Conservation (phyloP, 1,140 invertebrate genomes). For the Conopomorpha cramerella region DNA sequence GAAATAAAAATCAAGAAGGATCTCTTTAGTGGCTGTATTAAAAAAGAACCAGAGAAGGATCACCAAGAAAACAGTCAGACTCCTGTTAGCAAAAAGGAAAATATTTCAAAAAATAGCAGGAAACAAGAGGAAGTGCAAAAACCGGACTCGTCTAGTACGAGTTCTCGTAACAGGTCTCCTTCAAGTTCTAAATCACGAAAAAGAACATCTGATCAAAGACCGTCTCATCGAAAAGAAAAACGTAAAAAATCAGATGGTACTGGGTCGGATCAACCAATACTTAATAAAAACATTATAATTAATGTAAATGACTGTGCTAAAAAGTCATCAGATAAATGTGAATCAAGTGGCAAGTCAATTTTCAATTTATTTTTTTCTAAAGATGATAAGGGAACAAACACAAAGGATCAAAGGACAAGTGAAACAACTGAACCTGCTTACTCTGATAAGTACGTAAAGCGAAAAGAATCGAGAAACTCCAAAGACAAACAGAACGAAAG, state of each 20-base stretch:
- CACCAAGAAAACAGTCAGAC: constrained; percentile 5
- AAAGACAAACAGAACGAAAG: constrained; percentile 17
- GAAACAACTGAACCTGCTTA: constrained; percentile 18
- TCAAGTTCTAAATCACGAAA: constrained; percentile 24
- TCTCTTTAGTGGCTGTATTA: not conserved
- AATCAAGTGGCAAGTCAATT: constrained; percentile 11
- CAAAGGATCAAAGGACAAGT: constrained; percentile 17
- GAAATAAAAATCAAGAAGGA: not conserved
- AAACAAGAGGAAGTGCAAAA: constrained; percentile 15
- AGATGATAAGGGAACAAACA: constrained; percentile 14
- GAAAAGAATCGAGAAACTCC: constrained; percentile 26
- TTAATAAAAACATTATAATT: constrained; percentile 19
- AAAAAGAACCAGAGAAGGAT: constrained; percentile 5
- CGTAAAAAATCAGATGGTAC: constrained; percentile 33
- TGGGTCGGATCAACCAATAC: constrained; percentile 16
- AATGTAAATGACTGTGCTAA: constrained; percentile 14
- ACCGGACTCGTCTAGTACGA: constrained; percentile 4
- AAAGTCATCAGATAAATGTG: constrained; percentile 20
- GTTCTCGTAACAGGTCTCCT: constrained; percentile 10
- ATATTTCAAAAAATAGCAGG: too few relatives aligned
- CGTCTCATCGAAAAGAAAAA: constrained; percentile 50
- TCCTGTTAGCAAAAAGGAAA: too few relatives aligned
- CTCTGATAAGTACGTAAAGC: constrained; percentile 41
- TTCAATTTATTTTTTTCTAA: constrained; percentile 25
- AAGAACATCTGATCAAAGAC: constrained; percentile 36